A percentile compares a stretch with the other conserved stretches of the same genome.
These are phyloP conservation scores for Drosophila fulvimacula DNA, from an alignment of 2,888 invertebrate genomes.

Conservation along the genomic window DNA sequence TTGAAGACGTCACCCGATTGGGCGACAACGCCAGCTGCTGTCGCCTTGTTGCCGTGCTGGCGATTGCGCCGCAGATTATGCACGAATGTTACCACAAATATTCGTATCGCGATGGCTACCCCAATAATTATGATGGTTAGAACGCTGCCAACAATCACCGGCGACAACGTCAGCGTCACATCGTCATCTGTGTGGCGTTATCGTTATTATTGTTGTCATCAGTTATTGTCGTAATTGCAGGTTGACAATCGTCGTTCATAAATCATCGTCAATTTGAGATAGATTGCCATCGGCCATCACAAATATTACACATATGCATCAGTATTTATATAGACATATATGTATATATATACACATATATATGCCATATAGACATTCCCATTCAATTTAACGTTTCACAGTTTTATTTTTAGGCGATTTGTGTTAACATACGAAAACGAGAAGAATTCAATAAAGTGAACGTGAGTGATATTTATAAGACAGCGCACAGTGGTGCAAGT, in stretches of 20 bases:
- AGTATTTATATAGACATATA: background rate
- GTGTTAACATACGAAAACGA: slow-evolving; percentile 33
- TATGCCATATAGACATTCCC: slow-evolving; percentile 5
- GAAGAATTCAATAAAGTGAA: background rate
- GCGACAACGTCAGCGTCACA: slow-evolving; percentile 83
- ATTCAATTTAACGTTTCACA: slow-evolving; percentile 46
- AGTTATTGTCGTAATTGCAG: slow-evolving; percentile 69
- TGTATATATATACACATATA: background rate
- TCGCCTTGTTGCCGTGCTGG: slow-evolving; percentile 83
- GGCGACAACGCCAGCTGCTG: slow-evolving; percentile 78
- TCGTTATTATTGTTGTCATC: slow-evolving; percentile 45
- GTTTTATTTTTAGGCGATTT: slow-evolving; percentile 62
- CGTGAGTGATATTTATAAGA: slow-evolving; percentile 11
- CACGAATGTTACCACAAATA: slow-evolving; percentile 84
- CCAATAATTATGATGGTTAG: slow-evolving; percentile 85
- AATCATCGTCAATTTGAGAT: slow-evolving; percentile 69
- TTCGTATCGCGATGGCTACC: slow-evolving; percentile 83
- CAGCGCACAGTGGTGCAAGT: slow-evolving; percentile 20
- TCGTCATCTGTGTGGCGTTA: slow-evolving; percentile 82
- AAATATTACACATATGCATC: slow-evolving; percentile 36
- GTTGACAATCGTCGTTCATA: slow-evolving; percentile 70
- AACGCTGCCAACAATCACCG: slow-evolving; percentile 84
- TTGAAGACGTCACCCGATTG: slow-evolving; percentile 84
- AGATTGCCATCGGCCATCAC: slow-evolving; percentile 55
- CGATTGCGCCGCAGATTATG: slow-evolving; percentile 84